Base-by-base conservation (phyloP, 2,113 vertebrate species). In the Coptodon bakossiorum region DNA sequence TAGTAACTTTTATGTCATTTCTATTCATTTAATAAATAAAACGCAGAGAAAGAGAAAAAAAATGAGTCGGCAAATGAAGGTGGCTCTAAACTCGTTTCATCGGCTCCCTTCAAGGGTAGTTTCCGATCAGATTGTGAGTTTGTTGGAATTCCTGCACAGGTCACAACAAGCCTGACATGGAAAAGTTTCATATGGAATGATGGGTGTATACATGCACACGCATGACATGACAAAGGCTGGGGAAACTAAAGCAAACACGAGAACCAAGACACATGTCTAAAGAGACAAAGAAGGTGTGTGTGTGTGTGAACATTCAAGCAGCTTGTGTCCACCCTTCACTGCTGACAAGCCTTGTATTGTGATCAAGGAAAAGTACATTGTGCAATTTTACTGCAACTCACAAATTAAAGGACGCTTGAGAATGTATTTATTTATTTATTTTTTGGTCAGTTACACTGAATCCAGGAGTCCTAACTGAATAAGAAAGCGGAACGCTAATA, bases 91-190 rank as follows among this genome's bases (percentile, higher is more conserved):
- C 80, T 19, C 4, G 48, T 50, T 50, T 50, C 19, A 6, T 45
- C 17, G 5, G 10, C 40, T 68, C 22, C 43, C n/a, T 9, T 40
- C 24, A 10, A 43, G 34, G 5, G 22, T 27, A 61, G 52, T n/a
- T 57, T 2, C 40, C 0, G 2, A 48, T 43, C 10, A 2, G 43
- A n/a, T 22, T n/a, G 19, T n/a, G 19, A 38, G 19, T 22, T 16
- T 50, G 22, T 12, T 82, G 29, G 9, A 63, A 82, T 52, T 82
- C 27, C 14, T 52, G 27, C 43, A 50, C 81, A 24, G 43, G 5
- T 38, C 81, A 3, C 43, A 24, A 66, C 81, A 82, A 34, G 81
- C 12, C 43, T 13, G 14, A 50, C 56, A 9, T 10, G 6, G 19
- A 82, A 82, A 82, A 14, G 57, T 50, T 34, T 63, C 3, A 45